Evolutionary conservation across 2,113 vertebrate species (phyloP).

Genomic region (Abramis brama): DNA sequence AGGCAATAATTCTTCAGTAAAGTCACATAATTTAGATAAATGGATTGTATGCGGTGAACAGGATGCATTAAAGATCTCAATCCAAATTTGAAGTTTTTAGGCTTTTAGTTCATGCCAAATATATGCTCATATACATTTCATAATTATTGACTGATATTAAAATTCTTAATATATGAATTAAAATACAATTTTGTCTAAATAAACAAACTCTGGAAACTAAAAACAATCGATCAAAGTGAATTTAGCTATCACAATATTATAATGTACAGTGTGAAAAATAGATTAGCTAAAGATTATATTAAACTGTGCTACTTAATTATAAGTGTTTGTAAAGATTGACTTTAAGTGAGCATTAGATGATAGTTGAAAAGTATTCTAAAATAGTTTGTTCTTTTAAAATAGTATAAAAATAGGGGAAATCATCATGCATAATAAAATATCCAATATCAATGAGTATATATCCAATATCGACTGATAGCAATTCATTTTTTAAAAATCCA

Average conservation of each 20-base stretch:
- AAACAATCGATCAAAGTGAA: too few species aligned
- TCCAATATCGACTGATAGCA: background rate
- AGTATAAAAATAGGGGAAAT: background rate
- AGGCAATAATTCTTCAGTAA: background rate
- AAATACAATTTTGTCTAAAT: background rate
- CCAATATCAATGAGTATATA: background rate
- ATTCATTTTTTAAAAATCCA: background rate
- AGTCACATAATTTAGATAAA: background rate
- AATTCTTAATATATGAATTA: background rate
- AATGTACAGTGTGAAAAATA: too few species aligned
- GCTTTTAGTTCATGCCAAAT: background rate
- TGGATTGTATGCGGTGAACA: background rate
- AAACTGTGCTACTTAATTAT: too few species aligned
- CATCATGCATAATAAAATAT: background rate
- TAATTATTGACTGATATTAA: background rate
- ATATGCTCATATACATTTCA: background rate
- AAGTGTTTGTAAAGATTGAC: background rate
- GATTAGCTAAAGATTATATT: too few species aligned
- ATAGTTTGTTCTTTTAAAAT: too few species aligned
- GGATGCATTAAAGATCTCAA: background rate
- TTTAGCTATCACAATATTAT: too few species aligned
- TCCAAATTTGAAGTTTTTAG: background rate
- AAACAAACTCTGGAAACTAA: background rate
- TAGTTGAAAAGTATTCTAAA: background rate
- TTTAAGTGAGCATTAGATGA: background rate